Evolutionary conservation across 1,140 invertebrate genomes (phyloP).

Genomic region (Calycopis cecrops): DNA sequence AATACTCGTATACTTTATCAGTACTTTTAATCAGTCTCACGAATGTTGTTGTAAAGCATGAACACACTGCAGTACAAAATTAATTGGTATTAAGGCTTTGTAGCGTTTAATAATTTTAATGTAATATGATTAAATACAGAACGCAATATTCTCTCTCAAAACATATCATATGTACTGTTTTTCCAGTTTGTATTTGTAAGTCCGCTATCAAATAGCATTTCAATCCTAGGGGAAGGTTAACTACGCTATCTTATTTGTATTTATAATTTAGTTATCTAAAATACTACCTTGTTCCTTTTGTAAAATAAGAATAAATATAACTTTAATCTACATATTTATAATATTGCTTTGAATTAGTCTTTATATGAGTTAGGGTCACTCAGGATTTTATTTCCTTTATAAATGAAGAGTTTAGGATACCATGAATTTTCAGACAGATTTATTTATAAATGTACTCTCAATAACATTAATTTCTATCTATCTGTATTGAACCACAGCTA

Average conservation of each 20-base stretch:
- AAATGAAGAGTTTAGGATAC: no score
- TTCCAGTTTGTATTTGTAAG: slow-evolving; percentile 1
- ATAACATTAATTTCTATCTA: no score
- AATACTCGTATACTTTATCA: no score
- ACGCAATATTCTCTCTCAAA: slow-evolving; percentile 7
- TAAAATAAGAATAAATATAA: background rate
- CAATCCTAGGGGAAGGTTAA: slow-evolving; percentile 6
- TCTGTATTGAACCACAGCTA: no score
- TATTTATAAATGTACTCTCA: no score
- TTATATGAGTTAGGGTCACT: no score
- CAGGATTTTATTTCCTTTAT: no score
- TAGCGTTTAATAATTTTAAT: slow-evolving; percentile 5
- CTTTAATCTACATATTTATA: background rate
- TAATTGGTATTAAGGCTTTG: slow-evolving; percentile 3
- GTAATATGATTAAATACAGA: background rate
- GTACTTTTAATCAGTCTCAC: no score
- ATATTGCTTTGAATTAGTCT: background rate
- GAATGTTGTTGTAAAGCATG: background rate
- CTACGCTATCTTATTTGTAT: background rate
- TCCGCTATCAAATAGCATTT: slow-evolving; percentile 6
- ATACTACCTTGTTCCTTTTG: background rate
- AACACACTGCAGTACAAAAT: slow-evolving; percentile 3
- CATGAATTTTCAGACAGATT: no score
- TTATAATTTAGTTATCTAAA: slow-evolving; percentile 1
- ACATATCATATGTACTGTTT: slow-evolving; percentile 5